Evolutionary conservation across 2,113 vertebrate species (phyloP).

Genomic region (Hippotragus niger): DNA sequence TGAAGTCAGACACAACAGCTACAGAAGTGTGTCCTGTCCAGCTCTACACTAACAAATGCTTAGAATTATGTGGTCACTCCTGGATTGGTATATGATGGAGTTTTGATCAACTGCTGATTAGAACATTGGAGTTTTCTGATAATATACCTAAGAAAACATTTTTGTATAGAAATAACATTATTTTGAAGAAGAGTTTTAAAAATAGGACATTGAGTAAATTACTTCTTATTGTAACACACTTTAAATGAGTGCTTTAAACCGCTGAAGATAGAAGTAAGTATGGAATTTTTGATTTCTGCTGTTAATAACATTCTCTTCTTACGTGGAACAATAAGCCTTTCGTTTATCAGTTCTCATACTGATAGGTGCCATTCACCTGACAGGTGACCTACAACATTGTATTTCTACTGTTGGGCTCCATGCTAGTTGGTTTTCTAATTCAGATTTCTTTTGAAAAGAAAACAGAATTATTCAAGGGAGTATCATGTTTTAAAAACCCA

Average conservation of each 20-base stretch:
- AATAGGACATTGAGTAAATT: neutral
- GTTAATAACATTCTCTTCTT: neutral
- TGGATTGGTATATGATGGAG: neutral
- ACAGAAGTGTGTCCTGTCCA: neutral
- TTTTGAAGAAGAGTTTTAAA: neutral
- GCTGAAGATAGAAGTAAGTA: neutral
- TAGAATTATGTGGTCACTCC: neutral
- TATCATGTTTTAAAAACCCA: neutral
- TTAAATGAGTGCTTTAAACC: neutral
- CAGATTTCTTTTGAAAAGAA: neutral
- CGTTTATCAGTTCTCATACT: neutral
- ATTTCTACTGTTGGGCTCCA: neutral
- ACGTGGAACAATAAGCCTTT: neutral
- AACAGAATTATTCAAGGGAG: neutral
- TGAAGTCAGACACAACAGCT: neutral
- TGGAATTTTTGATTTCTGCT: slow-evolving; percentile 25
- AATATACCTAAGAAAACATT: neutral
- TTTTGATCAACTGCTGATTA: neutral
- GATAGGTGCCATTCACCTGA: neutral
- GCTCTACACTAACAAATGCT: neutral
- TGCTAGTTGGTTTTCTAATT: neutral
- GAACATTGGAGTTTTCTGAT: neutral
- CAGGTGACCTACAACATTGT: neutral
- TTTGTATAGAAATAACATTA: neutral
- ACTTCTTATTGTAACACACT: neutral